These are phyloP conservation scores for Sinelater perroti DNA, from an alignment of 2,888 invertebrate species.

Conservation along the genomic window DNA sequence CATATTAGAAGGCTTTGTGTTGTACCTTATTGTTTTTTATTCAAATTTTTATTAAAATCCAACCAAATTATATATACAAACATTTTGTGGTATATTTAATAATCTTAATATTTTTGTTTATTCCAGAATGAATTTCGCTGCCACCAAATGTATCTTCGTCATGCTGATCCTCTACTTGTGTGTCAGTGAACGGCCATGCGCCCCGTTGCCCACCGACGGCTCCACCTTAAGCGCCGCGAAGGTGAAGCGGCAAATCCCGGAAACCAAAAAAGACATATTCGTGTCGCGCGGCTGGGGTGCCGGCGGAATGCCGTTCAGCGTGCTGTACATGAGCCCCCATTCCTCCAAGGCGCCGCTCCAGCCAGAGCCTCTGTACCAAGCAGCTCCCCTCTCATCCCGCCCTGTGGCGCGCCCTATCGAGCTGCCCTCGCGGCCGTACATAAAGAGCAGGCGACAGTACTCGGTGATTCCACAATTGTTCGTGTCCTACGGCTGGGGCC, in stretches of 20 bases:
- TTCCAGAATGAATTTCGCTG: constrained; percentile 22
- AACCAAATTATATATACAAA: no score
- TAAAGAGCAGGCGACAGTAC: constrained; percentile 49
- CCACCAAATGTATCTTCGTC: neutral
- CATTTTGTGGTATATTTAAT: no score
- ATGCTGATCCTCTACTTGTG: constrained; percentile 2
- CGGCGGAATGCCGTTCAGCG: constrained; percentile 64
- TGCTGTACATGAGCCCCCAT: constrained; percentile 61
- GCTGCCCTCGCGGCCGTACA: constrained; percentile 11
- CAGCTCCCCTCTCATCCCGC: neutral
- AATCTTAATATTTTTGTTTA: constrained; percentile 2
- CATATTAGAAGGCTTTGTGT: no score
- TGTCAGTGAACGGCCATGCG: constrained; percentile 5
- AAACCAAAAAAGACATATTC: constrained; percentile 59
- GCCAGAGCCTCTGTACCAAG: constrained; percentile 1
- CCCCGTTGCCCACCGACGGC: constrained; percentile 2
- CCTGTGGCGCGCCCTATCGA: constrained; percentile 7
- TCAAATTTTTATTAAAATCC: no score
- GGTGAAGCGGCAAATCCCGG: constrained; percentile 1
- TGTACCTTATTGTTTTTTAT: no score
- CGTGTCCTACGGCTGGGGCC: constrained; percentile 65
- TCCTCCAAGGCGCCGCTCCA: constrained; percentile 35
- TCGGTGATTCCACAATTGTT: constrained; percentile 64
- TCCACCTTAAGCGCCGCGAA: neutral
- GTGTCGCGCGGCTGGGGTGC: constrained; percentile 64